These are phyloP conservation scores for Cydia fagiglandana DNA, from an alignment of 1,140 invertebrate genomes.

Conservation along the genomic window DNA sequence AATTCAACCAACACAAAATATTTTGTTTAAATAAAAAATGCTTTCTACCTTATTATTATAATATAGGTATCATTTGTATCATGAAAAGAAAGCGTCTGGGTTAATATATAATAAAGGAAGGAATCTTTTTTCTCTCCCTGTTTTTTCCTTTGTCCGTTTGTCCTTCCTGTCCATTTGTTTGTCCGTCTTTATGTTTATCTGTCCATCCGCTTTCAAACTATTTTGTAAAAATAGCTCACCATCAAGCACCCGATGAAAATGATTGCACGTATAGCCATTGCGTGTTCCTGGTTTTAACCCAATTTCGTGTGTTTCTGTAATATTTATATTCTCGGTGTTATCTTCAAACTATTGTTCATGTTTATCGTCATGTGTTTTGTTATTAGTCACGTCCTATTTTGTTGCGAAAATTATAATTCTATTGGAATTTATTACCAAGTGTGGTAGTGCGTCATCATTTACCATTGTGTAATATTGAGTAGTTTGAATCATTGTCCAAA, in stretches of 20 bases:
- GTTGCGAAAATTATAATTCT: background rate
- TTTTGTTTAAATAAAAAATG: no score
- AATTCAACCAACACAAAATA: no score
- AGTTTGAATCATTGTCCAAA: no score
- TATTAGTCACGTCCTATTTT: background rate
- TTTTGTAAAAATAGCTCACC: background rate
- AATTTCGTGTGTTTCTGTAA: background rate
- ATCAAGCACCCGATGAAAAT: background rate
- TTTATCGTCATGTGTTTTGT: background rate
- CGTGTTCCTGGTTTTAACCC: background rate
- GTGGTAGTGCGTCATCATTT: background rate
- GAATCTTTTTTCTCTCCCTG: no score
- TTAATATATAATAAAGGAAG: no score
- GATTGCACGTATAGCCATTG: background rate
- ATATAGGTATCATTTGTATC: no score
- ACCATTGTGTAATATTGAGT: no score
- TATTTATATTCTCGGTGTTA: background rate
- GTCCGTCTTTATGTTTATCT: background rate
- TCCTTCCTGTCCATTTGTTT: background rate
- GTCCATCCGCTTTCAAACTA: background rate
- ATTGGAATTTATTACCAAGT: background rate
- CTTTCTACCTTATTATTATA: no score
- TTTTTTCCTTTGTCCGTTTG: no score
- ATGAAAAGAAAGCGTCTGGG: no score
- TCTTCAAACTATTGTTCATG: background rate